These are phyloP conservation scores for Spinus pinus DNA, from an alignment of 2,797 vertebrate species.

Conservation along the genomic window DNA sequence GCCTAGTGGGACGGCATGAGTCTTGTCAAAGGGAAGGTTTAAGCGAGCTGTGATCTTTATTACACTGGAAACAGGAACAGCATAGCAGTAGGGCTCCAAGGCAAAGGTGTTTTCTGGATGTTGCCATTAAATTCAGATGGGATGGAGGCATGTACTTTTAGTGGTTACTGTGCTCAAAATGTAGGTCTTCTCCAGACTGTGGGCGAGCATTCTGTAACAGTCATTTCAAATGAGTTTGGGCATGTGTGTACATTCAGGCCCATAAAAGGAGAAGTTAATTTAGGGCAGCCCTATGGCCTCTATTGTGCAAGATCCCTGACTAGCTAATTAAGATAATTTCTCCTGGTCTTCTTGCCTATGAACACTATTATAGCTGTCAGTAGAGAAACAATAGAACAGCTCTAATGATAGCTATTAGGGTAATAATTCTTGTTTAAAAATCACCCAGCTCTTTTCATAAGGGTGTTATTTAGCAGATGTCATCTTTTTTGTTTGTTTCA, in stretches of 20 bases:
- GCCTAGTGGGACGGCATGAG: background rate
- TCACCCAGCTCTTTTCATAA: background rate
- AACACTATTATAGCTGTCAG: background rate
- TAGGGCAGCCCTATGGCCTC: background rate
- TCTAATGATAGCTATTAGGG: background rate
- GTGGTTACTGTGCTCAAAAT: background rate
- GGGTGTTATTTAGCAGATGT: background rate
- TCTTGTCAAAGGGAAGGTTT: background rate
- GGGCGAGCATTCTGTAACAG: background rate
- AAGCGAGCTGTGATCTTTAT: background rate
- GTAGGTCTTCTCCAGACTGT: background rate
- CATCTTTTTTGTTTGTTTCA: background rate
- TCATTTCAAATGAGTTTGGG: background rate
- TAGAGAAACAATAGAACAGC: background rate
- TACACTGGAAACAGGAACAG: background rate
- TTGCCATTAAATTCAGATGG: background rate
- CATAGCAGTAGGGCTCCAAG: background rate
- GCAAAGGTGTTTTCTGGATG: background rate
- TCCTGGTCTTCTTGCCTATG: background rate
- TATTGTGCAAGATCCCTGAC: background rate
- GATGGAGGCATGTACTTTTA: background rate
- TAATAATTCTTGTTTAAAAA: slow-evolving; percentile 19
- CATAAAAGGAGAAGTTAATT: background rate
- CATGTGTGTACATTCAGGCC: background rate
- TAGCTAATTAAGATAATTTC: slow-evolving; percentile 8